phyloP scores from a whole-genome alignment of 2,888 invertebrate genomes.

The Epinotia bilunana region DNA sequence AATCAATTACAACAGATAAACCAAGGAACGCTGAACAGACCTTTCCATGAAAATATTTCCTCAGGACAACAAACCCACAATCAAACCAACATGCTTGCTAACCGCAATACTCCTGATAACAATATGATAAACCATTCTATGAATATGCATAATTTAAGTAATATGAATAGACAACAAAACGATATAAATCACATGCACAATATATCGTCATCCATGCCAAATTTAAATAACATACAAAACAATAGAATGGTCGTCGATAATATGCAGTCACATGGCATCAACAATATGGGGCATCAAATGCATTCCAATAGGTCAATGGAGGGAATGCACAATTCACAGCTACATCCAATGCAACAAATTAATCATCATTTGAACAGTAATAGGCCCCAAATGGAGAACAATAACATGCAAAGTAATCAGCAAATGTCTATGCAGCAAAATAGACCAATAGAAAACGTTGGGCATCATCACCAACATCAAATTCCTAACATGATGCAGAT shows the following conservation, averaged over 20 bases:
- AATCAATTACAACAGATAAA: constrained; percentile 72
- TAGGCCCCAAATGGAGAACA: constrained; percentile 71
- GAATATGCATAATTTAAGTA: constrained; percentile 71
- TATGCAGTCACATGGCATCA: constrained; percentile 74
- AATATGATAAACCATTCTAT: constrained; percentile 75
- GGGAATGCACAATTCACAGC: constrained; percentile 73
- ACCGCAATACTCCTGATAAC: constrained; percentile 71
- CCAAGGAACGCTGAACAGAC: constrained; percentile 65
- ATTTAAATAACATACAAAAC: constrained; percentile 74
- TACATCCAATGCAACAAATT: constrained; percentile 78
- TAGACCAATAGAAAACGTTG: constrained; percentile 73
- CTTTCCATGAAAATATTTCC: constrained; percentile 74
- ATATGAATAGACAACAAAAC: constrained; percentile 69
- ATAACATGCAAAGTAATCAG: constrained; percentile 75
- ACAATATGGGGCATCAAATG: constrained; percentile 73
- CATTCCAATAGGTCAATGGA: constrained; percentile 76
- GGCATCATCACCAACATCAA: constrained; percentile 78
- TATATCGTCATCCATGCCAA: constrained; percentile 73
- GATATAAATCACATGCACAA: constrained; percentile 76
- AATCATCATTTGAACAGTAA: constrained; percentile 72
- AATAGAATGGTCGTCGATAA: constrained; percentile 79
- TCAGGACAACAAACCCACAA: constrained; percentile 68
- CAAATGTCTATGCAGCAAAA: constrained; percentile 76
- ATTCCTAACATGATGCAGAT: constrained; percentile 79
- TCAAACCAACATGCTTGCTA: constrained; percentile 68